Evolutionary conservation across 2,797 vertebrate genomes (phyloP), one percentile per base, ranked within the genome.

Genomic region (Megalops cyprinoides): DNA sequence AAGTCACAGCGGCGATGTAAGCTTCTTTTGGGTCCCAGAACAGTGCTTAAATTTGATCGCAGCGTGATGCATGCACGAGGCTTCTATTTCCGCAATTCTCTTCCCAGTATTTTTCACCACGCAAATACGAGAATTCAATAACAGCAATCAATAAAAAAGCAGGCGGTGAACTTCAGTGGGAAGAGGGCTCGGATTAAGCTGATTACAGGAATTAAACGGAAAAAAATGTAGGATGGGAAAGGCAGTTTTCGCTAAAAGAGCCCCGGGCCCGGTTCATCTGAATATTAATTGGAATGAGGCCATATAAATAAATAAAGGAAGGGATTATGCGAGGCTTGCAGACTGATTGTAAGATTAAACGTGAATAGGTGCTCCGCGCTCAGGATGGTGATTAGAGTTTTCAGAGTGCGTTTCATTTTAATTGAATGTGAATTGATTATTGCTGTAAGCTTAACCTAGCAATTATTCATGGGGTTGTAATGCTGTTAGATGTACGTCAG

Each of bases 341-440:
- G 67, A 44, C 39, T 74, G 71, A 74, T 49, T 74, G 44, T 15
- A 74, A 74, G 71, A 74, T 74, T 74, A 74, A 74, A 46, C 44
- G 1, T 28, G 46, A n/a, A 71, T 39, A 34, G 65, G 37, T 15
- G 34, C 37, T 69, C 3, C 42, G 20, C 37, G 37, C 65, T 69
- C 65, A 15, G 37, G 37, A 65, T 37, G 15, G 60, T 37, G 60
- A 65, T 65, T 65, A 65, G 10, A 69, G 65, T 42, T 42, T 69
- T 69, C 65, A 42, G n/a, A 39, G 4, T 23, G 20, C 7, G 2
- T 12, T 69, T 69, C 48, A 48, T 49, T 74, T 37, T 74, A 74
- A 74, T 48, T 48, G 1, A 46, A 74, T 46, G 71, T 44, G 15
- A 44, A 34, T 71, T 71, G 67, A 42, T 39, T 44, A 39, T 71